Base-by-base conservation (phyloP, 1,140 invertebrate genomes). In the Macrostomum lignano region DNA sequence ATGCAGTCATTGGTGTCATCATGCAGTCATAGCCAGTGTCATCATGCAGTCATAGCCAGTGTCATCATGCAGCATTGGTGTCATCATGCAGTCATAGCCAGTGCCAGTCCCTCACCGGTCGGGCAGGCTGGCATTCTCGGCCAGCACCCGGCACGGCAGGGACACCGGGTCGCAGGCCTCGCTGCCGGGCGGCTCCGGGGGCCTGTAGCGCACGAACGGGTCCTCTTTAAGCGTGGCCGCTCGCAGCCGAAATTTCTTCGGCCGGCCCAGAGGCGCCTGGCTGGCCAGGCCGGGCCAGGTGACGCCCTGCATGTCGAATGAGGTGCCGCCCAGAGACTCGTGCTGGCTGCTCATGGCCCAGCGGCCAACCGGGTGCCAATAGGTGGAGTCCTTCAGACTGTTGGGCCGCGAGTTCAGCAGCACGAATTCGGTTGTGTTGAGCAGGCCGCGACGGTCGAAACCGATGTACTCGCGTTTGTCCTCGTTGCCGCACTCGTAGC, bases 241-340 rank as follows among this genome's bases (percentile, higher is more conserved):
- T 28, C 26, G 3, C 45, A 96, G 65, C 57, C 86, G 73, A 57
- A 86, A 91, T 55, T 84, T 88, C 49, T 88, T 81, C 1, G 86
- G 84, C 4, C 82, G 78, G 17, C 84, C 84, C 52, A 82, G 73
- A 0, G 86, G 86, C 7, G 86, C 84, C 15, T 76, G 79, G 45
- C 86, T 76, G 38, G 71, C 69, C 40, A 78, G 76, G 5, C 82
- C 86, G 1, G 86, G 88, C 88, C 88, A 96, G 3, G 86, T 77
- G 33, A 96, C 91, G 50, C 94, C 86, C 49, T 86, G 78, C 42
- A 96, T 93, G 46, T 82, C 74, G 4, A 28, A 9, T 28, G 15
- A 15, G 15, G 26, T 28, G 15, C 26, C 3, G 7, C 19, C 19
- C 4, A 15, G 7, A 9, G n/a, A n/a, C 9, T 28, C 26, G 3